A percentile compares a stretch with the other conserved stretches of the same genome.
phyloP scores from a whole-genome alignment of 2,113 vertebrate species.

The Ariopsis seemanni region DNA sequence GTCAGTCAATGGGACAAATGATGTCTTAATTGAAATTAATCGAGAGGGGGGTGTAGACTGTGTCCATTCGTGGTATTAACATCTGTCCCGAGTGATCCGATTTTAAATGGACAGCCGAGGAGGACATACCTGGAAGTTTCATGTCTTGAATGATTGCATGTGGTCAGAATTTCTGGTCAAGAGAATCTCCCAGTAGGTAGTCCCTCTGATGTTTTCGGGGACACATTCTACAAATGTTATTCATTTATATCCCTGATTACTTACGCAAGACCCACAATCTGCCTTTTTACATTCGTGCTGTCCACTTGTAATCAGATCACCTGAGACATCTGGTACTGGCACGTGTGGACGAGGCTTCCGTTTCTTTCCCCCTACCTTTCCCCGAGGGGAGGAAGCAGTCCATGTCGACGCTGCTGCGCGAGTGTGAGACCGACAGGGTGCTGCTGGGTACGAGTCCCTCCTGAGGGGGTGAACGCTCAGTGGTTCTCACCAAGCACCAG shows the following conservation, averaged over 20 bases:
- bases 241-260: neutral
- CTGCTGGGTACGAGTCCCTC: constrained; percentile 94
- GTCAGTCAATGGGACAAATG: neutral
- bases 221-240: neutral
- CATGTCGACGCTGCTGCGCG: constrained; percentile 95
- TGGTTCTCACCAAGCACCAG: constrained; percentile 91
- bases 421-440: constrained; percentile 90
- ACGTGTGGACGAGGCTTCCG: neutral
- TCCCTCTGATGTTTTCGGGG: neutral
- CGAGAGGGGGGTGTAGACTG: neutral
- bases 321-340: neutral
- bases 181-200: too few species aligned
- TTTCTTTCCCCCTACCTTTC: constrained; percentile 77
- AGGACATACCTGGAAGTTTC: too few species aligned
- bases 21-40: neutral
- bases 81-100: too few species aligned
- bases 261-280: neutral
- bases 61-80: neutral
- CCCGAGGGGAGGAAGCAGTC: constrained; percentile 89
- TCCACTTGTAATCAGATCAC: neutral
- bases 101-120: too few species aligned
- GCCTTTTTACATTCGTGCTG: neutral
- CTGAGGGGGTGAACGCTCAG: constrained; percentile 83
- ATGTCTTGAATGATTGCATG: too few species aligned
- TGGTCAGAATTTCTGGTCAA: neutral